Evolutionary conservation across 2,797 vertebrate genomes (phyloP).

Genomic region (Sebastes nivosus): DNA sequence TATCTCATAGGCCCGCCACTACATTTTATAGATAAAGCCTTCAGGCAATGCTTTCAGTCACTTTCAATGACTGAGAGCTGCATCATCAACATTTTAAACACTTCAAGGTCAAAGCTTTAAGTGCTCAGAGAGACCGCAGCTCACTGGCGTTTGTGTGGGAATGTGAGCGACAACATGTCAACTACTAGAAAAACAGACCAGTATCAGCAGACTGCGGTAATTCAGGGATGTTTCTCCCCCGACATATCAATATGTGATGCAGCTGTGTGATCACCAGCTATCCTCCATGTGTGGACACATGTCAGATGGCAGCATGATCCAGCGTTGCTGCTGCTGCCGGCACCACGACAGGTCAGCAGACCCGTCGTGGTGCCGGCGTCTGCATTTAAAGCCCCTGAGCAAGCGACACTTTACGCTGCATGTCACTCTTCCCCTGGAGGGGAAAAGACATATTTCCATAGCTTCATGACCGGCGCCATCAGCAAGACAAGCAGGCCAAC

Average conservation of each 20-base stretch:
- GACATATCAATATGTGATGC: constrained; percentile 11
- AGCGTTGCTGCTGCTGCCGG: not conserved
- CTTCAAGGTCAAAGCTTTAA: not conserved
- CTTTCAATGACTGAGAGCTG: not conserved
- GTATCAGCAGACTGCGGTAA: not conserved
- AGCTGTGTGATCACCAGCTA: constrained; percentile 14
- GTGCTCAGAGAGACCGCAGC: not conserved
- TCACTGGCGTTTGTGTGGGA: not conserved
- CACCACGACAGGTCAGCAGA: too few species aligned
- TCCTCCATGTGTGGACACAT: not conserved
- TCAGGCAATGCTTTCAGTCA: not conserved
- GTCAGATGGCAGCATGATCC: constrained; percentile 13
- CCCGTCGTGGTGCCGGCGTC: not conserved
- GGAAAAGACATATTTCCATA: constrained; percentile 36
- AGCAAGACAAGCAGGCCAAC: constrained; percentile 44
- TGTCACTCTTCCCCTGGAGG: constrained; percentile 17
- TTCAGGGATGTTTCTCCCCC: not conserved
- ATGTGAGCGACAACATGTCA: not conserved
- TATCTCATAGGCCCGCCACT: not conserved
- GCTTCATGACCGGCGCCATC: constrained; percentile 31
- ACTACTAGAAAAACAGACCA: not conserved
- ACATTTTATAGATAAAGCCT: not conserved
- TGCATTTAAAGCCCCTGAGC: constrained; percentile 10
- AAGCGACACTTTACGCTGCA: not conserved
- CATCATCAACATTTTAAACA: not conserved